These are phyloP conservation scores for Heliconius melpomene DNA, from an alignment of 1,140 invertebrate species.

Conservation along the genomic window DNA sequence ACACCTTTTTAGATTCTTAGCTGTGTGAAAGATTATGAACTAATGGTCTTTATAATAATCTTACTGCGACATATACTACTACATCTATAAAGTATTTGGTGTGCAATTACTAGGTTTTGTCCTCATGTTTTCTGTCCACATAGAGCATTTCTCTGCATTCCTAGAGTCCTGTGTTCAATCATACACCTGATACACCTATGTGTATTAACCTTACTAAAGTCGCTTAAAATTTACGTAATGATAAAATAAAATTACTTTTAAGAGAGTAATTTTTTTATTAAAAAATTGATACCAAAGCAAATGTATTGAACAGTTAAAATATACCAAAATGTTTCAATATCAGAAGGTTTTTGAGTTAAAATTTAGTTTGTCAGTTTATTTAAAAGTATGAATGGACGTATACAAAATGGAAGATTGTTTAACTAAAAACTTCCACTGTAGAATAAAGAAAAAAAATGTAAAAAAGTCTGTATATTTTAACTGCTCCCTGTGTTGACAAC, in stretches of 20 bases:
- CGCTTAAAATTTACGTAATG: too few relatives aligned
- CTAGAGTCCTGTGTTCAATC: too few relatives aligned
- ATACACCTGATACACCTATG: too few relatives aligned
- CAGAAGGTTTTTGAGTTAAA: background rate
- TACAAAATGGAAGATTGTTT: constrained; percentile 1
- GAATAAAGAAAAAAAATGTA: background rate
- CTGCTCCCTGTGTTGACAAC: constrained; percentile 56
- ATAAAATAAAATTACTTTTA: constrained; percentile 40
- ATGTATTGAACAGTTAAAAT: constrained; percentile 73
- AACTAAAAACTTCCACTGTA: background rate
- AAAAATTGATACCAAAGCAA: constrained; percentile 78
- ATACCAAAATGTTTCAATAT: constrained; percentile 28
- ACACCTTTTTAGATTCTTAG: too few relatives aligned
- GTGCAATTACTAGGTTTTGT: too few relatives aligned
- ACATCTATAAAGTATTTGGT: too few relatives aligned
- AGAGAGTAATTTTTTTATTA: constrained; percentile 75
- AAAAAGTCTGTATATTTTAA: constrained; percentile 46
- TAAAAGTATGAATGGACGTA: constrained; percentile 11
- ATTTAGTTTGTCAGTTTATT: constrained; percentile 6
- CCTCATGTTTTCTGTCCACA: too few relatives aligned
- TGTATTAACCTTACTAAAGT: too few relatives aligned
- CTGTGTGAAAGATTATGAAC: too few relatives aligned
- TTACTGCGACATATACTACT: too few relatives aligned
- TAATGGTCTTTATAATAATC: too few relatives aligned
- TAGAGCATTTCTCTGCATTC: too few relatives aligned